These are phyloP conservation scores for Phalacrocorax brasilianus DNA, from an alignment of 2,113 vertebrate species.

Conservation along the genomic window DNA sequence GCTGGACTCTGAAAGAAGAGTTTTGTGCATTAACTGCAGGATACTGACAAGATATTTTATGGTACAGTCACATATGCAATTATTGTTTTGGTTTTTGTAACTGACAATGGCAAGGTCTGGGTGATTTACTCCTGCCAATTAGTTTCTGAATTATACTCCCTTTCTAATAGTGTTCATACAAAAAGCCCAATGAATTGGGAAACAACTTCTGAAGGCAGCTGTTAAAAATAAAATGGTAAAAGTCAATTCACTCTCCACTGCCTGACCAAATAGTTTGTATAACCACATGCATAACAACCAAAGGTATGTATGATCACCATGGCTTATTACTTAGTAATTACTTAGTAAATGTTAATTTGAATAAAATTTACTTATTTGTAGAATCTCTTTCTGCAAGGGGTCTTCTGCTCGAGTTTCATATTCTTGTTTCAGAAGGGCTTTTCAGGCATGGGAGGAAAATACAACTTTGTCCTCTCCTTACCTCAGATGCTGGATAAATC, in stretches of 20 bases:
- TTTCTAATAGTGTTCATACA: neutral
- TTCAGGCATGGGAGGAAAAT: neutral
- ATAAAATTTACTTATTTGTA: neutral
- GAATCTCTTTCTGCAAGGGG: neutral
- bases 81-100: neutral
- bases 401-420: neutral
- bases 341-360: neutral
- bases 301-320: neutral
- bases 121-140: neutral
- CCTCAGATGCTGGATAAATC: neutral
- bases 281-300: neutral
- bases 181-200: neutral
- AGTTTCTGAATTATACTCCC: neutral
- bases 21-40: neutral
- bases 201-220: neutral
- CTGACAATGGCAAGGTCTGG: neutral
- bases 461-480: neutral
- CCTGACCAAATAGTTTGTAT: neutral
- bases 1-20: neutral
- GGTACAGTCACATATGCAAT: neutral
- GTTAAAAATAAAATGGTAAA: neutral
- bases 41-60: neutral
- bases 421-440: neutral
- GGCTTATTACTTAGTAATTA: neutral
- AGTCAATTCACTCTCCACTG: neutral